Percentiles rank a stretch among this genome's conserved stretches.
Conservation (phyloP, 2,797 vertebrate species). For the Gadopsis bispinosus region DNA sequence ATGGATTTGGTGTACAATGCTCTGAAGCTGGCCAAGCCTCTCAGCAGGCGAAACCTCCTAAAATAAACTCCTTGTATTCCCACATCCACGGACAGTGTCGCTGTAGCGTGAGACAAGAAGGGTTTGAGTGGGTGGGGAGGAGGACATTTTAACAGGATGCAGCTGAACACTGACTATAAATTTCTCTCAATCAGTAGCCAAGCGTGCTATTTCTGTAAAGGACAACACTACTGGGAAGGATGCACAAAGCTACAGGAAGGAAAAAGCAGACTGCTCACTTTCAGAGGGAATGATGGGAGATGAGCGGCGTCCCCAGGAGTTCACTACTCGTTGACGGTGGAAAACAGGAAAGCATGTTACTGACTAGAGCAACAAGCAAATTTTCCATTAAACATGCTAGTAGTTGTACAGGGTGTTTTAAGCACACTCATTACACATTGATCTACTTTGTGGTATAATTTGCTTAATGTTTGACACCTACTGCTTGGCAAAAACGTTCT, state of each 20-base stretch:
- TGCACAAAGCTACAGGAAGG: constrained; percentile 55
- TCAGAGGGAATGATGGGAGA: constrained; percentile 60
- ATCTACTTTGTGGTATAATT: constrained; percentile 33
- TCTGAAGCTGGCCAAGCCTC: constrained; percentile 32
- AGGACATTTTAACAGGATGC: constrained; percentile 66
- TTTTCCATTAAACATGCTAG: constrained; percentile 41
- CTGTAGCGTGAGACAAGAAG: constrained; percentile 40
- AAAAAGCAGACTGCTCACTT: constrained; percentile 52
- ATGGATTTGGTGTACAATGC: constrained; percentile 28
- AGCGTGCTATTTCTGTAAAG: constrained; percentile 71
- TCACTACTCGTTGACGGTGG: constrained; percentile 20
- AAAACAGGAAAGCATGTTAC: constrained; percentile 53
- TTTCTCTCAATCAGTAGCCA: constrained; percentile 56
- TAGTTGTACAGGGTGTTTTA: constrained; percentile 29
- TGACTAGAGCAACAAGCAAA: constrained; percentile 12
- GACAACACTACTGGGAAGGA: constrained; percentile 69
- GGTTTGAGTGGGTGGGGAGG: constrained; percentile 19
- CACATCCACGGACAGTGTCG: constrained; percentile 57
- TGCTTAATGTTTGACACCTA: constrained; percentile 12
- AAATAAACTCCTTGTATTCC: constrained; percentile 59
- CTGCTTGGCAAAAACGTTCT: background rate
- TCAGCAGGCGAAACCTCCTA: constrained; percentile 43
- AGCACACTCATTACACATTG: constrained; percentile 37
- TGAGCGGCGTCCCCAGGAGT: constrained; percentile 45
- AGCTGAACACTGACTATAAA: constrained; percentile 72